phyloP scores from a whole-genome alignment of 2,113 vertebrate species.

The Colinus virginianus region DNA sequence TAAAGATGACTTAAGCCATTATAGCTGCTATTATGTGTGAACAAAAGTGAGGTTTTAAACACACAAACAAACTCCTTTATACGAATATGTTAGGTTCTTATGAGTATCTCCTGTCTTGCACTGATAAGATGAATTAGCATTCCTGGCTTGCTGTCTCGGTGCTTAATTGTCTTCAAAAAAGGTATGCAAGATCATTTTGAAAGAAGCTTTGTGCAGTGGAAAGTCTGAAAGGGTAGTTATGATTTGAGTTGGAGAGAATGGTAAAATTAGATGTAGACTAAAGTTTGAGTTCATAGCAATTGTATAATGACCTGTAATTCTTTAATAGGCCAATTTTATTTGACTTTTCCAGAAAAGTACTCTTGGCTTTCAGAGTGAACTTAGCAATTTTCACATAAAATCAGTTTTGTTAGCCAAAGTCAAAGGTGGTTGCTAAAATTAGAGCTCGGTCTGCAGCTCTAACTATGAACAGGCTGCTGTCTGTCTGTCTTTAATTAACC shows the following conservation, averaged over 20 bases:
- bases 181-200: background rate
- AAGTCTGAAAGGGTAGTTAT: constrained; percentile 5
- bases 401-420: constrained; percentile 7
- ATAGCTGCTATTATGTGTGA: background rate
- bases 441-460: background rate
- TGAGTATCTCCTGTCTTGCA: background rate
- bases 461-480: background rate
- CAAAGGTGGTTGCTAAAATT: constrained; percentile 22
- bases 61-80: background rate
- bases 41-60: background rate
- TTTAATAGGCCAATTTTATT: constrained; percentile 15
- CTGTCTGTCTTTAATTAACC: background rate
- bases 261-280: constrained; percentile 4
- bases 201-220: background rate
- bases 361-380: constrained; percentile 14
- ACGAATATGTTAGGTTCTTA: background rate
- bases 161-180: background rate
- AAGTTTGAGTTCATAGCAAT: constrained; percentile 4
- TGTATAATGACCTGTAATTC: background rate
- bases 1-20: background rate
- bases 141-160: background rate
- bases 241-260: background rate
- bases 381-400: constrained; percentile 46
- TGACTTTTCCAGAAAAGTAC: constrained; percentile 23
- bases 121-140: constrained; percentile 3